Conservation (phyloP, 2,113 vertebrate genomes). For the Collichthys lucidus region DNA sequence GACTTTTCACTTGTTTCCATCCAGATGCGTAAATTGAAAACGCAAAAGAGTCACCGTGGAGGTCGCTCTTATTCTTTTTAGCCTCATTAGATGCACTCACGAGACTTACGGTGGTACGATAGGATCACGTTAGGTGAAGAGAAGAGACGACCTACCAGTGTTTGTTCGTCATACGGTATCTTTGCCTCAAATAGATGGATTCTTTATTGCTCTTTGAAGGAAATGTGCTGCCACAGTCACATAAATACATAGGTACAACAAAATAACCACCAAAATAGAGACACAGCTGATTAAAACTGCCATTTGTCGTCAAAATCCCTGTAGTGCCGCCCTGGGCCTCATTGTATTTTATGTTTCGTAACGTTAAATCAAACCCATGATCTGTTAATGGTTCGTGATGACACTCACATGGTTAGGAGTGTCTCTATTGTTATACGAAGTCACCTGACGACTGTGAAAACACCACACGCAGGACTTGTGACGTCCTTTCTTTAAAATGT, state of each 20-base stretch:
- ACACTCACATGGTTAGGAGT: constrained; percentile 25
- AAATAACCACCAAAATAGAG: too few relatives aligned
- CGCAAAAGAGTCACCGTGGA: too few relatives aligned
- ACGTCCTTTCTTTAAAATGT: constrained; percentile 21
- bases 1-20: not conserved
- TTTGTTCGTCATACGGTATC: not conserved
- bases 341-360: not conserved
- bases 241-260: too few relatives aligned
- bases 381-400: not conserved
- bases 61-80: constrained; percentile 11
- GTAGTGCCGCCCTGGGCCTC: too few relatives aligned
- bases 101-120: not conserved
- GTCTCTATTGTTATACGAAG: constrained; percentile 11
- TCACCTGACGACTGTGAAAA: constrained; percentile 40
- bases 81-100: constrained; percentile 15
- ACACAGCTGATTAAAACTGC: too few relatives aligned
- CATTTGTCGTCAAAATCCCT: not conserved
- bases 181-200: not conserved
- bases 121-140: constrained; percentile 13
- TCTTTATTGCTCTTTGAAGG: too few relatives aligned
- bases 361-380: too few relatives aligned
- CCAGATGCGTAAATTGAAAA: not conserved
- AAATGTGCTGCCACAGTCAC: too few relatives aligned
- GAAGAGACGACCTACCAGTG: not conserved
- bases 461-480: not conserved